Evolutionary conservation across 2,113 vertebrate species (phyloP).

Genomic region (Ursus arctos): DNA sequence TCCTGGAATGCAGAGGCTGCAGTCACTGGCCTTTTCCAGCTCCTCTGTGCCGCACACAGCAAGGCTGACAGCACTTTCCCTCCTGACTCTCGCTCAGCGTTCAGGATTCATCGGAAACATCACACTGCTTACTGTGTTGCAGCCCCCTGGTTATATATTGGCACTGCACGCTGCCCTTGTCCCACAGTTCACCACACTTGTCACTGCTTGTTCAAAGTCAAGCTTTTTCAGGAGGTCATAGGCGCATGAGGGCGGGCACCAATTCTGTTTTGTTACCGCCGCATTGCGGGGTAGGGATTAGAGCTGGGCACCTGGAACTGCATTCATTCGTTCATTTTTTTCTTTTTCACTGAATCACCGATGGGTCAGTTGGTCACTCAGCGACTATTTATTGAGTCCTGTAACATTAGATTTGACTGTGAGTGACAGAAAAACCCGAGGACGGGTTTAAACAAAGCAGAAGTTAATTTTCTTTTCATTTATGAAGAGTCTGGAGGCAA

Average conservation of each 20-base stretch:
- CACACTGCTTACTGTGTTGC: background rate
- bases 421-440: background rate
- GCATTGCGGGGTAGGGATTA: background rate
- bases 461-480: background rate
- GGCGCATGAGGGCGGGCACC: background rate
- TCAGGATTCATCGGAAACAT: background rate
- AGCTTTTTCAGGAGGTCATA: background rate
- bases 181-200: background rate
- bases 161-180: background rate
- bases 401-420: background rate
- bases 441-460: background rate
- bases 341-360: background rate
- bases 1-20: background rate
- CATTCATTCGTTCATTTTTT: background rate
- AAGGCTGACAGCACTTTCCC: background rate
- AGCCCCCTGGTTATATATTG: background rate
- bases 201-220: background rate
- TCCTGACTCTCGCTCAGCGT: background rate
- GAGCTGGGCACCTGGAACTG: background rate
- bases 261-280: background rate
- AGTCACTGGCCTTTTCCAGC: background rate
- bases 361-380: background rate
- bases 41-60: background rate
- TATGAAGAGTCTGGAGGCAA: background rate
- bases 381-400: background rate